A percentile compares a stretch with the other conserved stretches of the same genome.
Conservation (phyloP, 2,888 invertebrate species). For the Pristionchus fissidentatus region DNA sequence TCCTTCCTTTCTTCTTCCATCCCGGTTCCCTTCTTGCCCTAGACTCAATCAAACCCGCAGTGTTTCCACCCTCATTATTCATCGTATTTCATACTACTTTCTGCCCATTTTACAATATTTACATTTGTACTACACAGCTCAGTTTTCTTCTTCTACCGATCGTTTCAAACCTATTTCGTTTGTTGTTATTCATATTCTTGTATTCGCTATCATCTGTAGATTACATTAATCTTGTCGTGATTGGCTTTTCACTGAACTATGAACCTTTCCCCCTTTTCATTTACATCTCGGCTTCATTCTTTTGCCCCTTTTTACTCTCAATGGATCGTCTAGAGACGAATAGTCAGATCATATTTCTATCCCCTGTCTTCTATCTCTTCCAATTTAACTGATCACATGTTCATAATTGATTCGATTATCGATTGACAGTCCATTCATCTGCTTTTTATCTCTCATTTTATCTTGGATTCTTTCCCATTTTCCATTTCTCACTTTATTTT, state of each 20-base stretch:
- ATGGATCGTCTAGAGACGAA: neutral
- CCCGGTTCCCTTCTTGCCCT: neutral
- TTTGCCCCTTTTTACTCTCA: neutral
- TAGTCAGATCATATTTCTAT: constrained; percentile 21
- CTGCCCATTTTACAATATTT: neutral
- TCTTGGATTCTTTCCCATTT: constrained; percentile 3
- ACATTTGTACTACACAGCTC: constrained; percentile 25
- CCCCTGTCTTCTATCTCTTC: neutral
- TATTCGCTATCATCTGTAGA: neutral
- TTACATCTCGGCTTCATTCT: neutral
- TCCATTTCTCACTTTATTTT: constrained; percentile 42
- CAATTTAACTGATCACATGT: neutral
- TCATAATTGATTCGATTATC: constrained; percentile 38
- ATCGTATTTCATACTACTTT: neutral
- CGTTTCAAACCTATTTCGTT: neutral
- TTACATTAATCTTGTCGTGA: constrained; percentile 4
- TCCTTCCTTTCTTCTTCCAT: neutral
- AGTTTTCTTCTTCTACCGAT: constrained; percentile 4
- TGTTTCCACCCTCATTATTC: constrained; percentile 7
- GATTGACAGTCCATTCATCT: constrained; percentile 11
- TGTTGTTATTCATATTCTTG: neutral
- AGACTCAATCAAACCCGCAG: neutral
- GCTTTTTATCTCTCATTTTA: neutral
- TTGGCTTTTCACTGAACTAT: neutral
- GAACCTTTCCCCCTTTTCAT: neutral